Percentiles rank a stretch among this genome's conserved stretches.
Evolutionary conservation across 2,797 vertebrate genomes (phyloP).

Genomic region (Tapera naevia): DNA sequence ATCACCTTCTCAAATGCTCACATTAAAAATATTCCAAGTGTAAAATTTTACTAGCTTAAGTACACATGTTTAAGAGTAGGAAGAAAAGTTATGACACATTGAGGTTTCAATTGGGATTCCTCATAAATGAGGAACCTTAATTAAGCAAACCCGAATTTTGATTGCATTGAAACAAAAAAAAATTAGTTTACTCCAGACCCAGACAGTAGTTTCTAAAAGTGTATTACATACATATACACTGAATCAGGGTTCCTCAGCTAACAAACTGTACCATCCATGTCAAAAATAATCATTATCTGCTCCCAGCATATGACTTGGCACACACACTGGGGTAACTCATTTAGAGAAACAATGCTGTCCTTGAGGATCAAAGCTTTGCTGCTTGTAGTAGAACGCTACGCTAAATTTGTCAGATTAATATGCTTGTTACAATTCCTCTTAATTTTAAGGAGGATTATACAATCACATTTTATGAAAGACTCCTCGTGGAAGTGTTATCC

Average conservation of each 20-base stretch:
- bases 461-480: not conserved
- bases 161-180: not conserved
- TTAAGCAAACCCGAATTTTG: not conserved
- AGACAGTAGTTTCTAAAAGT: not conserved
- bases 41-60: conserved; percentile 1
- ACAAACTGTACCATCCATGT: not conserved
- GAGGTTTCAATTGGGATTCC: not conserved
- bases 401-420: not conserved
- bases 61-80: not conserved
- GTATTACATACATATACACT: not conserved
- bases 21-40: not conserved
- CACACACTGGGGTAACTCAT: not conserved
- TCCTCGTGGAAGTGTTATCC: not conserved
- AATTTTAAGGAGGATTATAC: conserved; percentile 17
- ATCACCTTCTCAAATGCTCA: not conserved
- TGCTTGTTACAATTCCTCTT: not conserved
- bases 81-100: not conserved
- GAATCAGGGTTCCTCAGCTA: not conserved
- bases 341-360: not conserved
- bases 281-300: conserved; percentile 1
- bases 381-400: not conserved
- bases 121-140: conserved; percentile 12
- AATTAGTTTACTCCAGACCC: not conserved
- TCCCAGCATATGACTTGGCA: not conserved
- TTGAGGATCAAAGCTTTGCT: not conserved